phyloP scores from a whole-genome alignment of 2,113 vertebrate species.

The Stegastes partitus region DNA sequence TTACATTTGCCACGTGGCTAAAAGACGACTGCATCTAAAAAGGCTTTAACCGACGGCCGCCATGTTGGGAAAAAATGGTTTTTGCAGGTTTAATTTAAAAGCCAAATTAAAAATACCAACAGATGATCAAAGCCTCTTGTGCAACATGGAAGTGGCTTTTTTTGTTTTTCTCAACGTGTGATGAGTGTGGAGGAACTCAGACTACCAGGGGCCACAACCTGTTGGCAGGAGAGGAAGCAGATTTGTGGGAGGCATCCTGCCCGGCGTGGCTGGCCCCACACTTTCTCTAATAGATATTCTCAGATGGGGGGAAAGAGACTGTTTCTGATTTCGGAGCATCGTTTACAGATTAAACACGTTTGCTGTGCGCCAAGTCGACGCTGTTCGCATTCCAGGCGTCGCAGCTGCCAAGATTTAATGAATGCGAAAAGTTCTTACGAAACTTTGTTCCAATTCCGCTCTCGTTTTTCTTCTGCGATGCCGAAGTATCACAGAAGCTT shows the following conservation, averaged over 20 bases:
- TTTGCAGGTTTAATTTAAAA: background rate
- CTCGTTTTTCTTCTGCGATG: background rate
- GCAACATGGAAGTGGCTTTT: background rate
- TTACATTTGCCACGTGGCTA: no score
- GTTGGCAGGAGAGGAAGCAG: constrained; percentile 39
- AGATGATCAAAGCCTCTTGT: background rate
- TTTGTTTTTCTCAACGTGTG: constrained; percentile 15
- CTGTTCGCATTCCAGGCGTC: background rate
- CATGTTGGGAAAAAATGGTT: background rate
- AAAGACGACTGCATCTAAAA: no score
- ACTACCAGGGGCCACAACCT: constrained; percentile 13
- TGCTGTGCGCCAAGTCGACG: background rate
- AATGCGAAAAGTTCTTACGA: background rate
- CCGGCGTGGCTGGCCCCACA: constrained; percentile 12
- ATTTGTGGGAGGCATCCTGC: constrained; percentile 31
- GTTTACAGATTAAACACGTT: constrained; percentile 17
- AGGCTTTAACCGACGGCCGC: background rate
- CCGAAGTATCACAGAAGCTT: background rate
- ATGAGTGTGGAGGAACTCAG: constrained; percentile 2
- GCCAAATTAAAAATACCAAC: background rate
- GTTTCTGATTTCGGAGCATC: constrained; percentile 21
- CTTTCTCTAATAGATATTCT: constrained; percentile 24
- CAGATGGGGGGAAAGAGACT: background rate
- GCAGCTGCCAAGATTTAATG: background rate
- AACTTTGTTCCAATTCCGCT: constrained; percentile 2